A percentile compares a stretch with the other conserved stretches of the same genome.
These are phyloP conservation scores for Urocitellus parryii DNA, from an alignment of 2,113 vertebrate species.

Conservation along the genomic window DNA sequence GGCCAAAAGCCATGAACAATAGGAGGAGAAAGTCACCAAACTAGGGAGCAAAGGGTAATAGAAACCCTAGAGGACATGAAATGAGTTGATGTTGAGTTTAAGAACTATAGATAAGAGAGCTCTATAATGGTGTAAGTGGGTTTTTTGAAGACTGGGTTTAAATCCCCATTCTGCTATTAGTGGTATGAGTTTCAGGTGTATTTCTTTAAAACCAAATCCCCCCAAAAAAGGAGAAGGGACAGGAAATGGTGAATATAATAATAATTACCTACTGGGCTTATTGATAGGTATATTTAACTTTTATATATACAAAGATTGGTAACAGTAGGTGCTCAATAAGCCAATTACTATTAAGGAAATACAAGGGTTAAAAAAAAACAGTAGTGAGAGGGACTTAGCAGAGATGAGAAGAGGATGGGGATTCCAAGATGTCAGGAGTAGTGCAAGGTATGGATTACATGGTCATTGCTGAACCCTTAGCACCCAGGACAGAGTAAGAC, in stretches of 20 bases:
- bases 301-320: neutral
- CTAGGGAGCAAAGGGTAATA: neutral
- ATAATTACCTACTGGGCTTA: neutral
- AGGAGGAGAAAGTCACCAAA: constrained; percentile 14
- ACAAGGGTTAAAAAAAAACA: neutral
- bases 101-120: constrained; percentile 26
- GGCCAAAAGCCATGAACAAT: neutral
- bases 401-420: neutral
- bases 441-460: neutral
- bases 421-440: neutral
- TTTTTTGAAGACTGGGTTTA: constrained; percentile 41
- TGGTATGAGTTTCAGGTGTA: constrained; percentile 20
- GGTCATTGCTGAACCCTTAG: neutral
- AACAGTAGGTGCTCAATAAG: neutral
- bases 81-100: neutral
- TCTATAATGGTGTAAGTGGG: neutral
- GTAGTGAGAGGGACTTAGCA: neutral
- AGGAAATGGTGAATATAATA: neutral
- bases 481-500: neutral
- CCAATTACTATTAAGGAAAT: neutral
- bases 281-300: neutral
- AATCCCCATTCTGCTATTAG: constrained; percentile 30
- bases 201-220: constrained; percentile 48
- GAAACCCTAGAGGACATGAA: neutral
- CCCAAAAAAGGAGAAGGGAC: neutral